Conservation (phyloP, 2,113 vertebrate genomes). For the Scatophagus argus region DNA sequence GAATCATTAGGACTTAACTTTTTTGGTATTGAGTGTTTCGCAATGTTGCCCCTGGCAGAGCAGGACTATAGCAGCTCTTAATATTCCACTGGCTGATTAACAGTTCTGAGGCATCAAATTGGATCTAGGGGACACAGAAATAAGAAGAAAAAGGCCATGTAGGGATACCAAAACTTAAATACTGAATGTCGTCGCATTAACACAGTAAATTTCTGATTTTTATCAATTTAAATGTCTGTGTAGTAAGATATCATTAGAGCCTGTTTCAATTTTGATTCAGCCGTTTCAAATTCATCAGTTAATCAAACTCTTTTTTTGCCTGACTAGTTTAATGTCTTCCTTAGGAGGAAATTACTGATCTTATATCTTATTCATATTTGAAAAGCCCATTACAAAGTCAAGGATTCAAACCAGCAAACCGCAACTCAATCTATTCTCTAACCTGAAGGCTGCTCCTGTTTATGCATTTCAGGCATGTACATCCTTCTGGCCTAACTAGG, state of each 20-base stretch:
- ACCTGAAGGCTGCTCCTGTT: not conserved
- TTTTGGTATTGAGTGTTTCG: conserved; percentile 73
- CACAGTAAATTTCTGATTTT: not conserved
- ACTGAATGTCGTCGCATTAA: not conserved
- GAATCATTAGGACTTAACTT: conserved; percentile 58
- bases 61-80: conserved; percentile 61
- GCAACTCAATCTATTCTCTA: not conserved
- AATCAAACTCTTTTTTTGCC: conserved; percentile 6
- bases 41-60: conserved; percentile 57
- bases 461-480: conserved; percentile 1
- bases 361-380: conserved; percentile 1
- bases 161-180: conserved; percentile 36
- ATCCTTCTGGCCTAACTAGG: not conserved
- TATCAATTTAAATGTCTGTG: not conserved
- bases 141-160: conserved; percentile 44
- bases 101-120: conserved; percentile 65
- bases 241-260: not conserved
- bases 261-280: not conserved
- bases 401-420: not conserved
- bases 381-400: not conserved
- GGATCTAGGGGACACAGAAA: conserved; percentile 40
- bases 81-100: conserved; percentile 72
- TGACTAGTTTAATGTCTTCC: not conserved
- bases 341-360: not conserved
- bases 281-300: not conserved